phyloP scores from a whole-genome alignment of 30 jellyfish, hydroid and myxozoan species.

The Cassiopea andromeda region DNA sequence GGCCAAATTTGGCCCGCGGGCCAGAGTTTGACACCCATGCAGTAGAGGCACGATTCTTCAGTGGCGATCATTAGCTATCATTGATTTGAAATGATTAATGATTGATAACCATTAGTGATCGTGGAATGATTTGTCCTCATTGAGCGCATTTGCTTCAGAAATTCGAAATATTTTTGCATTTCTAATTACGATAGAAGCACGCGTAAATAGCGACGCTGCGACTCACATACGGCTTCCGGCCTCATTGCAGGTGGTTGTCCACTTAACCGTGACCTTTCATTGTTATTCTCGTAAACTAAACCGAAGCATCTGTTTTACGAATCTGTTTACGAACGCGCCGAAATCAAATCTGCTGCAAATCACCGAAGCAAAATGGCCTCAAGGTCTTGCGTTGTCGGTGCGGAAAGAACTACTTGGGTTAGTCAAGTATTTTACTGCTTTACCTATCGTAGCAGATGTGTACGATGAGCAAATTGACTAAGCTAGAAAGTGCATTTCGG shows the following conservation, averaged over 20 bases:
- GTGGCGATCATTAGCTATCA: neutral
- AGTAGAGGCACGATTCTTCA: neutral
- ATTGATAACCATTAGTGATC: too few species aligned
- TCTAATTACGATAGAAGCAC: neutral
- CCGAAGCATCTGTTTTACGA: neutral
- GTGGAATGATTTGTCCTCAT: neutral
- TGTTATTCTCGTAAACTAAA: conserved; percentile 32
- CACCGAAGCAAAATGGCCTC: conserved; percentile 1
- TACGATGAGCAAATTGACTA: too few species aligned
- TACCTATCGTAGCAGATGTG: too few species aligned
- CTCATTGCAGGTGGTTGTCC: conserved; percentile 47
- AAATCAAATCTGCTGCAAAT: neutral
- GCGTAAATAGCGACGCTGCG: conserved; percentile 46
- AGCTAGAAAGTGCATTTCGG: too few species aligned
- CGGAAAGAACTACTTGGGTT: neutral
- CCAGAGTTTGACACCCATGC: neutral
- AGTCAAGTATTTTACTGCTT: neutral
- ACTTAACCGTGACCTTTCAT: conserved; percentile 42
- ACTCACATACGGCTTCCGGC: conserved; percentile 56
- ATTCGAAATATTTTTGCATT: conserved; percentile 7
- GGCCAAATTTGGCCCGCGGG: neutral
- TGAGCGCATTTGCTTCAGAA: neutral
- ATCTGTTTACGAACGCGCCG: conserved; percentile 22
- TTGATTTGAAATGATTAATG: neutral
- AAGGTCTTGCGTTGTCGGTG: neutral